Evolutionary conservation across 2,888 invertebrate species (phyloP).

Genomic region (Apamea crenata): DNA sequence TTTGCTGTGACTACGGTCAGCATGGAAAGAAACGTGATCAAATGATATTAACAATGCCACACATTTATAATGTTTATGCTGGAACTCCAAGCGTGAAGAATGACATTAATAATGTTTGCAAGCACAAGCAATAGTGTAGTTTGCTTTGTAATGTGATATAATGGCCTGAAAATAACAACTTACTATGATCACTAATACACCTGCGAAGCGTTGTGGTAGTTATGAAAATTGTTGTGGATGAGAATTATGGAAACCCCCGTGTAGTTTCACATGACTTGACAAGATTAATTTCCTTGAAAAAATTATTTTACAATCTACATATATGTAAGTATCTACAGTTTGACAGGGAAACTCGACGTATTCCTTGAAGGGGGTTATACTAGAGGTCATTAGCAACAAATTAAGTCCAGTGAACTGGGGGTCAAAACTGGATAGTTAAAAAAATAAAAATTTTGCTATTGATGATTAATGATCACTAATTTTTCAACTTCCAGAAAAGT

Average conservation of each 20-base stretch:
- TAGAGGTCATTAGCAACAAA: too few species aligned
- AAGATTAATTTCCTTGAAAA: neutral
- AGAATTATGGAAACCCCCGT: neutral
- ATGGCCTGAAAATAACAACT: slow-evolving; percentile 32
- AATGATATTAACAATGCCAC: slow-evolving; percentile 8
- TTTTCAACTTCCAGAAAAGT: too few species aligned
- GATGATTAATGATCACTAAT: too few species aligned
- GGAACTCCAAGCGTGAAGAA: slow-evolving; percentile 30
- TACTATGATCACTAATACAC: neutral
- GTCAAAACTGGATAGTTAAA: too few species aligned
- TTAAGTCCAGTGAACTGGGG: too few species aligned
- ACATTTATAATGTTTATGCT: slow-evolving; percentile 15
- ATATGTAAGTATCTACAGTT: too few species aligned
- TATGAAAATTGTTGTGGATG: neutral
- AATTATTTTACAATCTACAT: neutral
- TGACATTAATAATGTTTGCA: slow-evolving; percentile 5
- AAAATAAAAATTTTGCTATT: too few species aligned
- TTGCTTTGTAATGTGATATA: slow-evolving; percentile 22
- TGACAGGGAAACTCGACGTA: too few species aligned
- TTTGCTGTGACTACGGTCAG: neutral
- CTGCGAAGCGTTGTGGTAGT: neutral
- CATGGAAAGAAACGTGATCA: slow-evolving; percentile 10
- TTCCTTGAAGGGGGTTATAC: too few species aligned
- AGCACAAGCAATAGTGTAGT: neutral
- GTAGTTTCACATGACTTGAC: too few species aligned